Evolutionary conservation across 2,113 vertebrate species (phyloP).

Genomic region (Muntiacus reevesi): DNA sequence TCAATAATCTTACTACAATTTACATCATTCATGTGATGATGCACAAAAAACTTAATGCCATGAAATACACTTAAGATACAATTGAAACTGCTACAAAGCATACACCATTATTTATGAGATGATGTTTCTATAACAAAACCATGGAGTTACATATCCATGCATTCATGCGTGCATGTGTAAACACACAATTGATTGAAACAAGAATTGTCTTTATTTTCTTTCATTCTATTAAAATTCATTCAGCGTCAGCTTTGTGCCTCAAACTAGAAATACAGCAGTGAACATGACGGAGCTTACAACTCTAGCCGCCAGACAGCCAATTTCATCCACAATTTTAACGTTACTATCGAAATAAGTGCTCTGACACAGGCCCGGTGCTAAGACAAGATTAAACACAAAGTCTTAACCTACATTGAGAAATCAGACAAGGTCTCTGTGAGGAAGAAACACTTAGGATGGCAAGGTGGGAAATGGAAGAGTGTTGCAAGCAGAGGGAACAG

Average conservation of each 20-base stretch:
- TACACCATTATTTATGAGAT: background rate
- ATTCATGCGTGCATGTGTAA: background rate
- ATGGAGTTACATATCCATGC: background rate
- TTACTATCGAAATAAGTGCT: background rate
- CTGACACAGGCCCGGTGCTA: background rate
- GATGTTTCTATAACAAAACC: background rate
- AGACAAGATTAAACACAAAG: background rate
- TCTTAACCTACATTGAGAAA: background rate
- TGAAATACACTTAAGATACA: background rate
- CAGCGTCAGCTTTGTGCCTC: conserved; percentile 3
- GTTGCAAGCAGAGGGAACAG: background rate
- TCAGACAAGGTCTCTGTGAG: background rate
- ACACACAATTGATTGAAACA: background rate
- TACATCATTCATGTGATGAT: background rate
- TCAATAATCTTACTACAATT: background rate
- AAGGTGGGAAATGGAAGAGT: background rate
- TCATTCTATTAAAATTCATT: background rate
- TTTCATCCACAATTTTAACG: background rate
- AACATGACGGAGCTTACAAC: background rate
- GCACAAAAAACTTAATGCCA: rapidly evolving
- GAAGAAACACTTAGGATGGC: background rate
- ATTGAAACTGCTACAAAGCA: background rate
- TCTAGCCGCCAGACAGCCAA: background rate
- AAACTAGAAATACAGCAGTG: background rate
- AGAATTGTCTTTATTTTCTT: background rate